These are phyloP conservation scores for Idris sp. DNA, from an alignment of 1,140 invertebrate genomes.

Conservation along the genomic window DNA sequence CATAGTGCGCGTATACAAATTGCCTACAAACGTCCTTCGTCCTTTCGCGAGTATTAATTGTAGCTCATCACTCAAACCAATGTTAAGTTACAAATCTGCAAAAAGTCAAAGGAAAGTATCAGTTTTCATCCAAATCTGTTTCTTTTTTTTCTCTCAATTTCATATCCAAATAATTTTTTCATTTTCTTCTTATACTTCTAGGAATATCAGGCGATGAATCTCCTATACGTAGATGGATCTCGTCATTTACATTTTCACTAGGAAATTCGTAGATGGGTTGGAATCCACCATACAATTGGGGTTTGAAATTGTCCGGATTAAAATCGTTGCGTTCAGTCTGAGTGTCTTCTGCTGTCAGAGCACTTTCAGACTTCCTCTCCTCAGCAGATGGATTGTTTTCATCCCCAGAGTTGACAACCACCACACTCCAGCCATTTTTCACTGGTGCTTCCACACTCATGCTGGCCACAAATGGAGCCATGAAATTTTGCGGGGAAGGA, in stretches of 20 bases:
- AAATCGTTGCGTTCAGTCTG: slow-evolving; percentile 76
- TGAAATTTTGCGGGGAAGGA: slow-evolving; percentile 80
- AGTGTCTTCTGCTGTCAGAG: slow-evolving; percentile 55
- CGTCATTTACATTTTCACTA: slow-evolving; percentile 52
- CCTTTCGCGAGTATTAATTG: slow-evolving; percentile 14
- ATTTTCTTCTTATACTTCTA: slow-evolving; percentile 51
- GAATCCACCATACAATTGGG: slow-evolving; percentile 84
- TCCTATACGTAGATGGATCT: slow-evolving; percentile 7
- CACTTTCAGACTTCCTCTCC: slow-evolving; percentile 61
- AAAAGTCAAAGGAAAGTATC: slow-evolving; percentile 44
- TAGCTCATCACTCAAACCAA: background rate
- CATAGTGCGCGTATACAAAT: slow-evolving; percentile 26
- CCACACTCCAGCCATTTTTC: slow-evolving; percentile 83
- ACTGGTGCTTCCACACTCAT: slow-evolving; percentile 79
- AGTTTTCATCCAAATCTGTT: too few relatives aligned
- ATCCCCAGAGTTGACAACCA: slow-evolving; percentile 72
- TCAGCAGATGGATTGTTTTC: slow-evolving; percentile 56
- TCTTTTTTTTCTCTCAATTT: background rate
- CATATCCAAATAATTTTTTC: slow-evolving; percentile 5
- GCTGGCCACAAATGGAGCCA: slow-evolving; percentile 85
- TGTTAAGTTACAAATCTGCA: slow-evolving; percentile 4
- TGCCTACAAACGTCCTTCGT: slow-evolving; percentile 28
- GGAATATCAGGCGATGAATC: slow-evolving; percentile 41
- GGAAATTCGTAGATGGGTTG: slow-evolving; percentile 82
- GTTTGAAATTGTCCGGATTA: slow-evolving; percentile 83